These are phyloP conservation scores for Corvus cornix DNA, from an alignment of 2,113 vertebrate genomes.

Conservation along the genomic window DNA sequence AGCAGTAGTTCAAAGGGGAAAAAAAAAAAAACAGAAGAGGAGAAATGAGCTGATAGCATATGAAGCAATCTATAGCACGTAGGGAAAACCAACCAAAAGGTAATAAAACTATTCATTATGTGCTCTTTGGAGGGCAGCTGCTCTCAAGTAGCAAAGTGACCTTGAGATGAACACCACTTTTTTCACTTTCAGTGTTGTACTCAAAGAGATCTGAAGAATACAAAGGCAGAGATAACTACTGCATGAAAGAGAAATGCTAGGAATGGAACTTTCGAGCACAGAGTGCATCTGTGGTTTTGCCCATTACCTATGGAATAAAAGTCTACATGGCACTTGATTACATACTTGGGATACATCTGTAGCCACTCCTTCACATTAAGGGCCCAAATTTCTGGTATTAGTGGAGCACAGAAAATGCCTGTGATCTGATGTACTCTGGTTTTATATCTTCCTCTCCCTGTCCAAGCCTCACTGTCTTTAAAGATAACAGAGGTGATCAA, in stretches of 20 bases:
- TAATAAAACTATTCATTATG: constrained; percentile 14
- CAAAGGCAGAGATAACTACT: neutral
- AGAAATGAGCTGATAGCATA: neutral
- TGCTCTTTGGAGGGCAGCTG: neutral
- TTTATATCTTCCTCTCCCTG: neutral
- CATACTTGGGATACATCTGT: neutral
- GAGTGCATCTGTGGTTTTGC: neutral
- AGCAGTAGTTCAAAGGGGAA: neutral
- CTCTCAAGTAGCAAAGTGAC: neutral
- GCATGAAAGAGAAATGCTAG: neutral
- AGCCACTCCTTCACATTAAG: neutral
- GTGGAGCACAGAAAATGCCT: neutral
- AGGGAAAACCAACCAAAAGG: neutral
- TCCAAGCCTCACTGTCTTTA: neutral
- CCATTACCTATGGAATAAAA: neutral
- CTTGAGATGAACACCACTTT: neutral
- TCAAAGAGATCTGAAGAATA: neutral
- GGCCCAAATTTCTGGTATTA: neutral
- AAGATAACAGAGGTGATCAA: neutral
- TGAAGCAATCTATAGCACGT: neutral
- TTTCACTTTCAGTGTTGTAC: neutral
- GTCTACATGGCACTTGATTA: neutral
- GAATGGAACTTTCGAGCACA: neutral
- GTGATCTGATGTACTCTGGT: neutral
- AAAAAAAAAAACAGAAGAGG: neutral